Percentiles rank a stretch among this genome's conserved stretches.
These are phyloP conservation scores for Sycophaga agraensis DNA, from an alignment of 1,140 invertebrate species.

Conservation along the genomic window DNA sequence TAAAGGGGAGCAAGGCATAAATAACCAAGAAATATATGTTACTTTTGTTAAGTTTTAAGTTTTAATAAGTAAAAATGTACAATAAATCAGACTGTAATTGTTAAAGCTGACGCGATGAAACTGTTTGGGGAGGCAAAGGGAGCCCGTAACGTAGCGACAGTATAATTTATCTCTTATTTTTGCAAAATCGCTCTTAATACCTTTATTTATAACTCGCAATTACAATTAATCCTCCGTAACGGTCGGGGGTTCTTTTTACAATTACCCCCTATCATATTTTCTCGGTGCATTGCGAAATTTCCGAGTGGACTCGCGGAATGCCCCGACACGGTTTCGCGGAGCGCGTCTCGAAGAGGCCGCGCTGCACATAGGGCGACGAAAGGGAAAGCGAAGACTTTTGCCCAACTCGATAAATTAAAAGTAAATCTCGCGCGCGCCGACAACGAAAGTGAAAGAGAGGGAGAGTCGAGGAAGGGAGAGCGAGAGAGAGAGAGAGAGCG, in stretches of 20 bases:
- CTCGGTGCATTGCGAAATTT: not conserved
- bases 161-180: not conserved
- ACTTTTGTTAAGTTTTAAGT: no score
- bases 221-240: not conserved
- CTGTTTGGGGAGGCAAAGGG: not conserved
- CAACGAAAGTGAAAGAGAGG: not conserved
- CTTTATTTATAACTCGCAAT: not conserved
- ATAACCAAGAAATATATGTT: no score
- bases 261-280: slow-evolving; percentile 2
- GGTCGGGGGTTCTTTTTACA: not conserved
- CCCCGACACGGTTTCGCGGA: not conserved
- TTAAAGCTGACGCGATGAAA: no score
- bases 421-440: not conserved
- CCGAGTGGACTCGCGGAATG: not conserved
- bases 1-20: no score
- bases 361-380: not conserved
- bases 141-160: not conserved
- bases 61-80: slow-evolving; percentile 2
- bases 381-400: slow-evolving; percentile 7
- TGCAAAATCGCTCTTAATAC: not conserved
- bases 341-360: no score
- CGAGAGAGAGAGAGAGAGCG: no score
- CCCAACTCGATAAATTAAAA: slow-evolving; percentile 9
- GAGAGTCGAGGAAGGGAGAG: not conserved
- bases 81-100: slow-evolving; percentile 13